These are phyloP conservation scores for Diorhabda elongata DNA, from an alignment of 1,140 invertebrate genomes.

Conservation along the genomic window DNA sequence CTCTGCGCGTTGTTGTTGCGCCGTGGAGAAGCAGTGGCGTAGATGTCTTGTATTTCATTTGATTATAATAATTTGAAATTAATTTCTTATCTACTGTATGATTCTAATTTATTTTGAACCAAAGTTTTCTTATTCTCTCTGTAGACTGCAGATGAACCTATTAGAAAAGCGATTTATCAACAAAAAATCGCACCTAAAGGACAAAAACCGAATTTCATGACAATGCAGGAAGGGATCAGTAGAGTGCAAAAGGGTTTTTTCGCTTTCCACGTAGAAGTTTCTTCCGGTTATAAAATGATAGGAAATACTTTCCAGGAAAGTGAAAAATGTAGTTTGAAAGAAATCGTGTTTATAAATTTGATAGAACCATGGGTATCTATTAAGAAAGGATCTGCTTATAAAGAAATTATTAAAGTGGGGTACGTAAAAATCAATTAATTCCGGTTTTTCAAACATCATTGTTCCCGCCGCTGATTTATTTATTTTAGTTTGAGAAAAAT, in stretches of 20 bases:
- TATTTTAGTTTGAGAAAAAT: constrained; percentile 52
- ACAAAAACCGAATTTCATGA: constrained; percentile 51
- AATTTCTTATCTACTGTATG: not conserved
- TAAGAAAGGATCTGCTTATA: constrained; percentile 54
- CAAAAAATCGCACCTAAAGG: constrained; percentile 56
- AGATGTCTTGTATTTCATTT: too few species aligned
- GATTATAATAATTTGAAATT: not conserved
- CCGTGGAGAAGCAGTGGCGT: too few species aligned
- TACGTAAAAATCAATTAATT: constrained; percentile 32
- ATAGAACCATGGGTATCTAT: constrained; percentile 43
- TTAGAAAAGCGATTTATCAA: constrained; percentile 55
- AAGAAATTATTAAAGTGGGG: constrained; percentile 59
- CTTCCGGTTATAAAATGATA: constrained; percentile 56
- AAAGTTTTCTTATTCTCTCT: not conserved
- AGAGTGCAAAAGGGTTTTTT: constrained; percentile 56
- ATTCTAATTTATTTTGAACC: not conserved
- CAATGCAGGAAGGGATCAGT: constrained; percentile 54
- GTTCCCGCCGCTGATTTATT: not conserved
- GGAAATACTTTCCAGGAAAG: constrained; percentile 58
- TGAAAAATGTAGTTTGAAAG: constrained; percentile 60
- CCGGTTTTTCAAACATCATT: too few species aligned
- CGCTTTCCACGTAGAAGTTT: constrained; percentile 58
- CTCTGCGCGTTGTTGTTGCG: too few species aligned
- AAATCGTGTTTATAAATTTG: constrained; percentile 55
- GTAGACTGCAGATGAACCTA: constrained; percentile 47